Conservation (phyloP, 2,797 vertebrate genomes). For the Galagoides demidoff region DNA sequence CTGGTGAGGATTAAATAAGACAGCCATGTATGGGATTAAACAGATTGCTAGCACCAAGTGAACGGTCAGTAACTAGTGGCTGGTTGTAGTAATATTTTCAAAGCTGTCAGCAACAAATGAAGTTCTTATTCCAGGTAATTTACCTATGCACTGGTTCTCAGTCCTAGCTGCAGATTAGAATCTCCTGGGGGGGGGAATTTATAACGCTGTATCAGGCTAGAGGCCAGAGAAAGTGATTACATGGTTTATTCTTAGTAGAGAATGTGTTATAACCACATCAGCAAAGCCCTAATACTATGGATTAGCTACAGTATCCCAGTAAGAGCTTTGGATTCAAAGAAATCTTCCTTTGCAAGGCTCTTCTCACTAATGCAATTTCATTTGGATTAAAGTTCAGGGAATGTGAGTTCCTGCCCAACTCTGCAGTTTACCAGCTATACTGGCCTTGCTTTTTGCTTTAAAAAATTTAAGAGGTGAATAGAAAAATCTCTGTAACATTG, state of each 20-base stretch:
- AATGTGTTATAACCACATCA: neutral
- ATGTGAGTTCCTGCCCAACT: neutral
- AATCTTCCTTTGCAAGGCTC: neutral
- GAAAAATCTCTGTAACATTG: neutral
- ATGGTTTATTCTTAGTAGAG: slow-evolving; percentile 49
- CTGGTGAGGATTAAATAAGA: neutral
- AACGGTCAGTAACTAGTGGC: neutral
- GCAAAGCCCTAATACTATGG: slow-evolving; percentile 30
- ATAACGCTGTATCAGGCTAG: neutral
- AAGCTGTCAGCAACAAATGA: neutral
- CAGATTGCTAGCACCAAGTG: neutral
- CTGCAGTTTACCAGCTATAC: neutral
- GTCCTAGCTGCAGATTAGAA: neutral
- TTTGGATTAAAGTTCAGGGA: neutral
- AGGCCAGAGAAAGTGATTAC: slow-evolving; percentile 34
- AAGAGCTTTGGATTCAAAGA: neutral
- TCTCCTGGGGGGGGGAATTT: neutral
- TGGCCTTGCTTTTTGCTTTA: neutral
- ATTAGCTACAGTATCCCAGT: neutral
- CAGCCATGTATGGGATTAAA: neutral
- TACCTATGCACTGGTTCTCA: neutral
- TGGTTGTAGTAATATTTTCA: neutral
- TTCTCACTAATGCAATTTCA: neutral
- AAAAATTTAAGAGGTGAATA: neutral
- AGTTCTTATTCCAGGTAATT: slow-evolving; percentile 3